Evolutionary conservation across 92 coral and sea anemone species (phyloP).

Genomic region (Montipora capitata): DNA sequence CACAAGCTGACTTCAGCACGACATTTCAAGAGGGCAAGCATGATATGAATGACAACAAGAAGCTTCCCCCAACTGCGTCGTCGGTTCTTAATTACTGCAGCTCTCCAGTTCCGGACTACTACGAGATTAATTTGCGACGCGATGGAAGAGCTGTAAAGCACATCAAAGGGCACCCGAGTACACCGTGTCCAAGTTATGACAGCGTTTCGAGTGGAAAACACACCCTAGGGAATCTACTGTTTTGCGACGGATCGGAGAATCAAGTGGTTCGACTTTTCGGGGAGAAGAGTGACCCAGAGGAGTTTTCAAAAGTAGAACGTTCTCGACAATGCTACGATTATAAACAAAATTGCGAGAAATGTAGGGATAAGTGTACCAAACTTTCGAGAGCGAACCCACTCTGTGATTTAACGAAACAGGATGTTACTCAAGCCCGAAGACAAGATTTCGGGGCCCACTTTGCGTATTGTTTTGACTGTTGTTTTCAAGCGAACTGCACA

Average conservation of each 20-base stretch:
- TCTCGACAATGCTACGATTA: slow-evolving; percentile 47
- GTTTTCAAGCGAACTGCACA: slow-evolving; percentile 75
- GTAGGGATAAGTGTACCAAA: slow-evolving; percentile 70
- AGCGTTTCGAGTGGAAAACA: slow-evolving; percentile 1
- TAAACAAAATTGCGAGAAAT: slow-evolving; percentile 60
- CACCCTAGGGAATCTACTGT: slow-evolving; percentile 43
- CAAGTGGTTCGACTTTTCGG: slow-evolving; percentile 76
- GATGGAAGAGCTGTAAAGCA: slow-evolving; percentile 56
- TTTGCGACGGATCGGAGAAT: slow-evolving; percentile 76
- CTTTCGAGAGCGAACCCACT: slow-evolving; percentile 52
- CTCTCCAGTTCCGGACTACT: slow-evolving; percentile 79
- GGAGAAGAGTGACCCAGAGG: slow-evolving; percentile 25
- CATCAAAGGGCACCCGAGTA: slow-evolving; percentile 37
- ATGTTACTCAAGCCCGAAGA: slow-evolving; percentile 20
- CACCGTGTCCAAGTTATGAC: slow-evolving; percentile 76
- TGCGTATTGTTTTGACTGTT: slow-evolving; percentile 84
- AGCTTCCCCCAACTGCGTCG: slow-evolving; percentile 5
- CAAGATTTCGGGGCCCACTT: slow-evolving; percentile 82
- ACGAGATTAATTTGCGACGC: slow-evolving; percentile 40
- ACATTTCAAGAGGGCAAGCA: slow-evolving; percentile 76
- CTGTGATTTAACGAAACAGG: slow-evolving; percentile 57
- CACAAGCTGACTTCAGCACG: slow-evolving; percentile 77
- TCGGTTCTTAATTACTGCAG: slow-evolving; percentile 55
- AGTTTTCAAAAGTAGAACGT: slow-evolving; percentile 67
- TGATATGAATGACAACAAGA: slow-evolving; percentile 63